Percentiles rank a stretch among this genome's conserved stretches.
Evolutionary conservation across 2,113 vertebrate genomes (phyloP).

Genomic region (Carollia perspicillata): DNA sequence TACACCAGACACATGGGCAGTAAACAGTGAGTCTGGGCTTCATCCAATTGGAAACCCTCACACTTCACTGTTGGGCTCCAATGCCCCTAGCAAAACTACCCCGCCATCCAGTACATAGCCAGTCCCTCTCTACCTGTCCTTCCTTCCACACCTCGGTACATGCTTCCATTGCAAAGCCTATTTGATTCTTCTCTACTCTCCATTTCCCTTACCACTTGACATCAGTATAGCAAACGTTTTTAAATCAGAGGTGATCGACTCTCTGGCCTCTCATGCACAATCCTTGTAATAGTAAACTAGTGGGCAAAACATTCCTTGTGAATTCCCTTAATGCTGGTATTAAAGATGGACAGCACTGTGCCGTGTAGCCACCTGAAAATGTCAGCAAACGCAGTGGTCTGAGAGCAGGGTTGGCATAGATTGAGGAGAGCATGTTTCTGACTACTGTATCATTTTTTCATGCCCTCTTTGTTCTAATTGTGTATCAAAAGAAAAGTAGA

Average conservation of each 20-base stretch:
- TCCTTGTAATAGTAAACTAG: neutral
- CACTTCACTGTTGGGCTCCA: neutral
- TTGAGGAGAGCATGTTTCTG: neutral
- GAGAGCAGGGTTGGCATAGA: neutral
- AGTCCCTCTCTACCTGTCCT: neutral
- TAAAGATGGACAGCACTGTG: rapidly evolving
- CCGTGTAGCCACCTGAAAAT: too few relatives aligned
- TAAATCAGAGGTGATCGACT: neutral
- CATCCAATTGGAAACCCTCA: neutral
- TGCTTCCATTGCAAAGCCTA: neutral
- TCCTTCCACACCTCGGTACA: neutral
- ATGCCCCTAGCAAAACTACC: neutral
- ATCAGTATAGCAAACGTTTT: neutral
- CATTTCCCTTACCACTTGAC: neutral
- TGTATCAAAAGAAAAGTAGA: neutral
- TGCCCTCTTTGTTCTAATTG: neutral
- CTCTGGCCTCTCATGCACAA: neutral
- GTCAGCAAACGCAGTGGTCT: neutral
- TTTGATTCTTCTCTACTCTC: neutral
- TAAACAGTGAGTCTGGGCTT: neutral
- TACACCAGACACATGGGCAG: neutral
- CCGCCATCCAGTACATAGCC: neutral
- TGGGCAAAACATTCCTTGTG: neutral
- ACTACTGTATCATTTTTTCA: neutral
- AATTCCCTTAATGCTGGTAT: neutral